phyloP scores from a whole-genome alignment of 2,113 vertebrate genomes.

The Eptesicus fuscus region DNA sequence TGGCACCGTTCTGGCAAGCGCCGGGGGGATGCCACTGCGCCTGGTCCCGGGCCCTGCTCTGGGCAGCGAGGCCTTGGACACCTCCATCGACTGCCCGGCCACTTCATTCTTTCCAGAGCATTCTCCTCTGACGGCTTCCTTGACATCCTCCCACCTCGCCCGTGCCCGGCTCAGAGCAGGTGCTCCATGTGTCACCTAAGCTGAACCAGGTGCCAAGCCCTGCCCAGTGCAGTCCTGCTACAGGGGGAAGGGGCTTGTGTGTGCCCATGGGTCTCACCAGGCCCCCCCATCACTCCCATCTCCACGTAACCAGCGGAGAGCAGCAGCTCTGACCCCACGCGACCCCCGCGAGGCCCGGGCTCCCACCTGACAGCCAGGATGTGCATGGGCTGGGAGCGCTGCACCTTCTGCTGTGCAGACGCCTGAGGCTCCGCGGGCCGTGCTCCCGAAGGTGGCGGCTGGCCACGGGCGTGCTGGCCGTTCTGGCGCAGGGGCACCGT shows the following conservation, averaged over 20 bases:
- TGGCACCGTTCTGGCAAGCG: background rate
- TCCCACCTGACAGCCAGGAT: constrained; percentile 94
- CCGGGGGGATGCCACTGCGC: background rate
- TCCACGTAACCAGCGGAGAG: background rate
- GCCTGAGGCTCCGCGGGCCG: constrained; percentile 66
- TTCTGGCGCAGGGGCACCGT: constrained; percentile 89
- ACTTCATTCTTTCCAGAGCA: background rate
- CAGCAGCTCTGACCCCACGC: fast-evolving
- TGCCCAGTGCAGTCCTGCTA: fast-evolving
- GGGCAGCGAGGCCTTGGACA: background rate
- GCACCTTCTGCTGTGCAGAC: constrained; percentile 82
- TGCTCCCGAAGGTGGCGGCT: constrained; percentile 62
- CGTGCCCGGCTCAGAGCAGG: fast-evolving
- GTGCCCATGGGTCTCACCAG: fast-evolving
- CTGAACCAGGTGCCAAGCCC: background rate
- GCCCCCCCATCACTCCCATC: background rate
- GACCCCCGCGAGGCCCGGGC: fast-evolving
- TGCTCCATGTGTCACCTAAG: fast-evolving
- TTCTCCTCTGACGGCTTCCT: background rate
- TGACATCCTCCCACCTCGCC: no score
- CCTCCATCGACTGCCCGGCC: fast-evolving
- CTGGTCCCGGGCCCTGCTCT: background rate
- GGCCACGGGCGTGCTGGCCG: constrained; percentile 83
- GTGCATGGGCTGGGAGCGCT: constrained; percentile 94
- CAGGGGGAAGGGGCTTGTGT: fast-evolving